Base-by-base conservation (phyloP, 2,113 vertebrate species). In the Ceyx margarethae region DNA sequence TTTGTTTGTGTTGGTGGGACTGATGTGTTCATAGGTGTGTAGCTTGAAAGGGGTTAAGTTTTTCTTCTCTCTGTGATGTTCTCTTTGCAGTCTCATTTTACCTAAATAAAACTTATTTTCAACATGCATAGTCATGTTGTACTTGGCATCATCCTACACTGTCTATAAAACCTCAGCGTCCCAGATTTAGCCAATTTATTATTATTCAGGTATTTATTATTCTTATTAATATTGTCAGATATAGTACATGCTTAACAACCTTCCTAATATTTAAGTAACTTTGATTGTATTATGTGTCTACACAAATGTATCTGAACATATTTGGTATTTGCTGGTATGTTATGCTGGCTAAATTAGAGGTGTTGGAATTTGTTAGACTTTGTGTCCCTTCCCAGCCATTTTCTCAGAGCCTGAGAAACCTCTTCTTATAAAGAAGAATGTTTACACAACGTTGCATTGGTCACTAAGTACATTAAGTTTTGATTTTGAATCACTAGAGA, bases 121-220 rank as follows among this genome's bases (percentile, higher is more conserved):
- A 57, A 74, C 53, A 93, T 91, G 67, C 5, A 1, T 89, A 61
- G 77, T 92, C 78, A 33, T 87, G 82, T 96, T 94, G 91, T 85
- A 43, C 68, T 97, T 97, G 91, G 87, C 94, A 76, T 37, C 8
- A 5, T 77, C 72, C 56, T 61, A 40, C 54, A 57, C 57, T 90
- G 56, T 92, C 72, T 43, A 29, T 91, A 94, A 95, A 95, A 79
- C 35, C 74, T 91, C 64, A 91, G 75, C 82, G 69, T 46, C 56
- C 43, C 37, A 46, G 26, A 71, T 90, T 87, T 79, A 96, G 88
- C 88, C 94, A 94, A 90, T 64, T 91, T 92, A 33, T 87, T 94
- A 68, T 81, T 91, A 77, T 91, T 95, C 87, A 87, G 58, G 77
- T 94, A 93, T 97, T 97, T 94, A 69, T 96, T 91, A 85, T 94